A percentile compares a stretch with the other conserved stretches of the same genome.
Evolutionary conservation across 2,888 invertebrate species (phyloP).

Genomic region (Steinernema carpocapsae): DNA sequence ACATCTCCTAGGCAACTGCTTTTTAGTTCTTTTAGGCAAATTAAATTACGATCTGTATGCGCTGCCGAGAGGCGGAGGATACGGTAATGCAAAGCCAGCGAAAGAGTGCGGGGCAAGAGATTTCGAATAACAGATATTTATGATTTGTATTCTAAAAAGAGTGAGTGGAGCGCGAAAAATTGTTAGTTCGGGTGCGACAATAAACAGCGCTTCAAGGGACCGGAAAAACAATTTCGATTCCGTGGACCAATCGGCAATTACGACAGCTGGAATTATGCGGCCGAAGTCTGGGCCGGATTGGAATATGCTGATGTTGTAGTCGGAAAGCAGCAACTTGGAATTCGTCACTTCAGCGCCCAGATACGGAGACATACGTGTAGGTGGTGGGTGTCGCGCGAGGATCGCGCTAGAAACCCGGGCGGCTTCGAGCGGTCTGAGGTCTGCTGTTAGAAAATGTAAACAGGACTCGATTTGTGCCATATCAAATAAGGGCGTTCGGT

Average conservation of each 20-base stretch:
- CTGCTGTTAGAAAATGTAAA: conserved; percentile 15
- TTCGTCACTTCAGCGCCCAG: no score
- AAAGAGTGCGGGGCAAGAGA: background rate
- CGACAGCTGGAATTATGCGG: conserved; percentile 17
- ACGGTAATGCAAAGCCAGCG: conserved; percentile 18
- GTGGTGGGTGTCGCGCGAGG: no score
- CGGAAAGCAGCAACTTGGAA: background rate
- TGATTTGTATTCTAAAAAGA: conserved; percentile 16
- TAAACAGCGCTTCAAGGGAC: conserved; percentile 20
- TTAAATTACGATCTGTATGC: background rate
- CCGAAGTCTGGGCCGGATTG: background rate
- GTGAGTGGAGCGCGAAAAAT: conserved; percentile 19
- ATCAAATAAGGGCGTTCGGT: background rate
- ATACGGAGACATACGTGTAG: no score
- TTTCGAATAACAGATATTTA: background rate
- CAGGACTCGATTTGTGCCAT: background rate
- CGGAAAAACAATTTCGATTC: conserved; percentile 32
- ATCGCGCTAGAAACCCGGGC: background rate
- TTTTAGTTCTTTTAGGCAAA: background rate
- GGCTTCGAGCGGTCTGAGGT: background rate
- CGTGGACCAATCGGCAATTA: conserved; percentile 31
- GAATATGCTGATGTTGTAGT: background rate
- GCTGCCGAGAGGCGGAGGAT: background rate
- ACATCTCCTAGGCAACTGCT: conserved; percentile 30
- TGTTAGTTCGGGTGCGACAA: conserved; percentile 20